Conservation (phyloP, 2,888 invertebrate species). For the Formica aserva region DNA sequence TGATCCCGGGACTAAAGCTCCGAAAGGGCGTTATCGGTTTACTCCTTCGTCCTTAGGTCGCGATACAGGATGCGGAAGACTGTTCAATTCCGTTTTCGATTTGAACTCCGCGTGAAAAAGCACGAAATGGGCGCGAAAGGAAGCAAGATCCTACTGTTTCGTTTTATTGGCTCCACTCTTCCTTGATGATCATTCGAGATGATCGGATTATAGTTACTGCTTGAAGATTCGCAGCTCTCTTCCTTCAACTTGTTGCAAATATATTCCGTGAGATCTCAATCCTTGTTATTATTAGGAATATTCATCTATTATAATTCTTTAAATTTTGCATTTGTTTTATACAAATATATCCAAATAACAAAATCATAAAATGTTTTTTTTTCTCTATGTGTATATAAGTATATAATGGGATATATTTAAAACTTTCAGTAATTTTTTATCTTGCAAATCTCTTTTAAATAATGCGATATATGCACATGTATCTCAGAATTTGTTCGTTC, state of each 20-base stretch:
- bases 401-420: background rate
- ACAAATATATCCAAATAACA: background rate
- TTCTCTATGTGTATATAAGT: background rate
- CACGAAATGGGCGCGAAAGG: background rate
- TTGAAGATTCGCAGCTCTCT: background rate
- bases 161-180: slow-evolving; percentile 29
- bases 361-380: background rate
- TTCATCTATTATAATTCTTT: background rate
- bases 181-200: slow-evolving; percentile 16
- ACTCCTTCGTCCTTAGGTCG: slow-evolving; percentile 60
- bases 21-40: slow-evolving; percentile 71
- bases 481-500: background rate
- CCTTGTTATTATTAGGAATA: slow-evolving; percentile 1
- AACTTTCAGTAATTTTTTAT: background rate
- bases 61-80: slow-evolving; percentile 63
- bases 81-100: slow-evolving; percentile 73
- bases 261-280: slow-evolving; percentile 2
- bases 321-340: background rate
- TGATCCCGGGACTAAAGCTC: slow-evolving; percentile 58
- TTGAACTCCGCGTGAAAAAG: slow-evolving; percentile 43
- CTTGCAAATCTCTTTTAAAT: background rate
- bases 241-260: slow-evolving; percentile 14
- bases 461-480: background rate
- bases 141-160: slow-evolving; percentile 35
- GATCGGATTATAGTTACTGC: slow-evolving; percentile 25